Percentiles rank a stretch among this genome's conserved stretches.
Evolutionary conservation across 1,140 invertebrate genomes (phyloP).

Genomic region (Matsumurasca onukii): DNA sequence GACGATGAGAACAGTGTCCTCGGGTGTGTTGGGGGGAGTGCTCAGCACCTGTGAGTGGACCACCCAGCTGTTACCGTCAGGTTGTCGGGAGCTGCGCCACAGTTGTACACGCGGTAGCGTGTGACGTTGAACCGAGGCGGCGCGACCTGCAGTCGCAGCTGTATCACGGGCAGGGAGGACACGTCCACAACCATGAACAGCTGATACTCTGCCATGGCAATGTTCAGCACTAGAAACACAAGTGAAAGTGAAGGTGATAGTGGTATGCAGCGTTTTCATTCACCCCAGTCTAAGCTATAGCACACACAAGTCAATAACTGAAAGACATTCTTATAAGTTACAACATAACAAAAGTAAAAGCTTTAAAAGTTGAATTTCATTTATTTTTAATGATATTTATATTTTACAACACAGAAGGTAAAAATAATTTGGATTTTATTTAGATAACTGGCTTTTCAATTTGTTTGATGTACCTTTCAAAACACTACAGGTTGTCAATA

Average conservation of each 20-base stretch:
- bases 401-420: no score
- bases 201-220: slow-evolving; percentile 18
- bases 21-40: not conserved
- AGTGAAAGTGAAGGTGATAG: no score
- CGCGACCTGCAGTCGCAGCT: slow-evolving; percentile 20
- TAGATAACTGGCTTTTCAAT: no score
- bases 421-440: no score
- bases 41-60: not conserved
- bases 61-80: slow-evolving; percentile 23
- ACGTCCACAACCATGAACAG: slow-evolving; percentile 29
- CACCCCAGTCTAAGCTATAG: not conserved
- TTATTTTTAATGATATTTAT: no score
- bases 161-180: slow-evolving; percentile 6
- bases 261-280: not conserved
- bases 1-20: not conserved
- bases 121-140: slow-evolving; percentile 14
- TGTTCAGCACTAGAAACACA: not conserved
- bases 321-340: not conserved
- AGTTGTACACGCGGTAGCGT: slow-evolving; percentile 13
- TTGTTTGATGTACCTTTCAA: no score
- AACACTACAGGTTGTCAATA: no score
- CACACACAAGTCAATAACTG: not conserved
- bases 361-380: not conserved
- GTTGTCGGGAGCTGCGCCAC: slow-evolving; percentile 25
- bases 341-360: not conserved